Evolutionary conservation across 2,797 vertebrate genomes (phyloP).

Genomic region (Poecilia picta): DNA sequence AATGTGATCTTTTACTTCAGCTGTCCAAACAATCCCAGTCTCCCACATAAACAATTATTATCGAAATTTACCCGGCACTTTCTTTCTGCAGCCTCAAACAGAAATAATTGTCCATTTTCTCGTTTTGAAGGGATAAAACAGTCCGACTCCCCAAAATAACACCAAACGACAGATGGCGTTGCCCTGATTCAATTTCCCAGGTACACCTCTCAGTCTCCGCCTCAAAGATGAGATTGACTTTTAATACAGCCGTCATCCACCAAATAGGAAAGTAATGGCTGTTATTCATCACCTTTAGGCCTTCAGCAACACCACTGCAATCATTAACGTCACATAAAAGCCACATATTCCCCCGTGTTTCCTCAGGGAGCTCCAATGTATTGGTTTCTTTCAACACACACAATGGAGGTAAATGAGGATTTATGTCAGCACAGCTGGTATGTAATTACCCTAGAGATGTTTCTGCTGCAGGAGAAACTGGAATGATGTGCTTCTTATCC

Average conservation of each 20-base stretch:
- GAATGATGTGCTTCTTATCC: neutral
- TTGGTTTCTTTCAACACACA: conserved; percentile 20
- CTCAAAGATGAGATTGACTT: conserved; percentile 47
- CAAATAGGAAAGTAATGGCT: conserved; percentile 34
- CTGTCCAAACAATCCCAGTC: conserved; percentile 19
- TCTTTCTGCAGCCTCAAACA: conserved; percentile 5
- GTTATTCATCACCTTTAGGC: conserved; percentile 50
- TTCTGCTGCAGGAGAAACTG: conserved; percentile 11
- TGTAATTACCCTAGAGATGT: conserved; percentile 40
- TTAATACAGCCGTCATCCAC: conserved; percentile 45
- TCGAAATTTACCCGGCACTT: neutral
- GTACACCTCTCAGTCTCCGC: conserved; percentile 26
- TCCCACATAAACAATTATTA: conserved; percentile 4
- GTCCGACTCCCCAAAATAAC: conserved; percentile 19
- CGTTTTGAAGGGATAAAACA: conserved; percentile 19
- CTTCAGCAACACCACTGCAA: conserved; percentile 21
- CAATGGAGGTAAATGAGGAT: conserved; percentile 52
- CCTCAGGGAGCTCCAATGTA: conserved; percentile 24
- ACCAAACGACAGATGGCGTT: conserved; percentile 37
- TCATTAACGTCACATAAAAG: conserved; percentile 49
- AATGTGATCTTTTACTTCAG: neutral
- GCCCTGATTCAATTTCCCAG: conserved; percentile 18
- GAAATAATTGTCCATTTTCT: conserved; percentile 10
- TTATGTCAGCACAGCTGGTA: conserved; percentile 45
- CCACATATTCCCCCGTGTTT: conserved; percentile 10